Evolutionary conservation across 2,888 invertebrate species (phyloP).

Genomic region (Cosmorhoe ocellata): DNA sequence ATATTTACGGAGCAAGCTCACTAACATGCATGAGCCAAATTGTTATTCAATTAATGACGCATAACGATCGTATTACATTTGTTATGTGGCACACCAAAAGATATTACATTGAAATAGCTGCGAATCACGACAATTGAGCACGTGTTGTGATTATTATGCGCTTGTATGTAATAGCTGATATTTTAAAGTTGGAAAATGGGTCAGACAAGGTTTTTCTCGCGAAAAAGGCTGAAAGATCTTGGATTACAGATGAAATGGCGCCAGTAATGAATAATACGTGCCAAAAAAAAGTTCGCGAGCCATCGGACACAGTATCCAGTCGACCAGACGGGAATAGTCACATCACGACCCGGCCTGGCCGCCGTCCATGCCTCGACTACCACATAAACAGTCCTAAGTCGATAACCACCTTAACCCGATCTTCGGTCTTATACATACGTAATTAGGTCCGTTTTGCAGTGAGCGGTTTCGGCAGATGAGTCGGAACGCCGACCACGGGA

Average conservation of each 20-base stretch:
- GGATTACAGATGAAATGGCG: slow-evolving; percentile 52
- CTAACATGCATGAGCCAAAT: slow-evolving; percentile 42
- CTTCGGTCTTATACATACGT: slow-evolving; percentile 57
- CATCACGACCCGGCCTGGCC: slow-evolving; percentile 78
- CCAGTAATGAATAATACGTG: slow-evolving; percentile 65
- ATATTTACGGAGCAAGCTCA: slow-evolving; percentile 43
- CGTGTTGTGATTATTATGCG: slow-evolving; percentile 33
- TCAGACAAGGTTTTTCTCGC: slow-evolving; percentile 11
- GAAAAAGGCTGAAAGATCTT: slow-evolving; percentile 26
- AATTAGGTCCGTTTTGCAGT: slow-evolving; percentile 55
- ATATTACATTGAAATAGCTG: slow-evolving; percentile 42
- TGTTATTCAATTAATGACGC: slow-evolving; percentile 53
- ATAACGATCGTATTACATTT: slow-evolving; percentile 49
- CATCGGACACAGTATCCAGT: slow-evolving; percentile 66
- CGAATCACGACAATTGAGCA: slow-evolving; percentile 39
- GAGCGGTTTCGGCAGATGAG: slow-evolving; percentile 45
- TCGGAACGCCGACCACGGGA: slow-evolving; percentile 45
- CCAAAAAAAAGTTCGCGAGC: slow-evolving; percentile 61
- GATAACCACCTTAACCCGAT: slow-evolving; percentile 47
- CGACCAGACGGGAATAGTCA: slow-evolving; percentile 80
- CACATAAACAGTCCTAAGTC: slow-evolving; percentile 56
- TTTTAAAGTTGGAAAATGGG: slow-evolving; percentile 22
- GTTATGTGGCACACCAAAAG: slow-evolving; percentile 41
- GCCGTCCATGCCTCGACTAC: slow-evolving; percentile 62
- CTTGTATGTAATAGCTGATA: slow-evolving; percentile 28